phyloP scores from a whole-genome alignment of 1,140 invertebrate species.

The Pteromalus puparum region DNA sequence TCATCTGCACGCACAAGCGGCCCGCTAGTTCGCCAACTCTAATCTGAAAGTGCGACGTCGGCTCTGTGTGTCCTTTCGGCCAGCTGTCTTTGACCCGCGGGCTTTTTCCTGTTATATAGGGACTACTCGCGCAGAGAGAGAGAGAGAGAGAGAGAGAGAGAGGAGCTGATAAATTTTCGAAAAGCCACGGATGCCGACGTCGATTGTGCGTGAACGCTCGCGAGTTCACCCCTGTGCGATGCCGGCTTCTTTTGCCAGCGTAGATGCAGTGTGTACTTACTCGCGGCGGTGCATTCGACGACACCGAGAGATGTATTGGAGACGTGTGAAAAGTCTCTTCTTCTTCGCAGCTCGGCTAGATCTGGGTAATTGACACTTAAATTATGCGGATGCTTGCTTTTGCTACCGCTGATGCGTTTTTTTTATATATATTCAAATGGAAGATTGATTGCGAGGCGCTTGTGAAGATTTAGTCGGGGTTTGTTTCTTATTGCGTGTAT shows the following conservation, averaged over 20 bases:
- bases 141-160: no score
- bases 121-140: not conserved
- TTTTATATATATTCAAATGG: not conserved
- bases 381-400: conserved; percentile 1
- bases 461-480: not conserved
- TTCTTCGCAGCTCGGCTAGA: not conserved
- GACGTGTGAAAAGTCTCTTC: not conserved
- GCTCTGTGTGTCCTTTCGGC: not conserved
- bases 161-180: conserved; percentile 41
- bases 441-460: not conserved
- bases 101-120: conserved; percentile 8
- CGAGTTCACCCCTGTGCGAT: not conserved
- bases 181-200: conserved; percentile 31
- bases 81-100: not conserved
- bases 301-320: not conserved
- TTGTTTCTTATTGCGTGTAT: not conserved
- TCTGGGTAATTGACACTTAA: conserved; percentile 28
- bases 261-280: not conserved
- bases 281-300: no score
- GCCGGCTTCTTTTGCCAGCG: not conserved
- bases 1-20: conserved; percentile 46
- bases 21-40: not conserved
- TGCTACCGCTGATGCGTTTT: not conserved
- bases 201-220: conserved; percentile 11
- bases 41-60: conserved; percentile 24